phyloP scores from a whole-genome alignment of 2,888 invertebrate genomes.

The Archaeoteleia sp. region DNA sequence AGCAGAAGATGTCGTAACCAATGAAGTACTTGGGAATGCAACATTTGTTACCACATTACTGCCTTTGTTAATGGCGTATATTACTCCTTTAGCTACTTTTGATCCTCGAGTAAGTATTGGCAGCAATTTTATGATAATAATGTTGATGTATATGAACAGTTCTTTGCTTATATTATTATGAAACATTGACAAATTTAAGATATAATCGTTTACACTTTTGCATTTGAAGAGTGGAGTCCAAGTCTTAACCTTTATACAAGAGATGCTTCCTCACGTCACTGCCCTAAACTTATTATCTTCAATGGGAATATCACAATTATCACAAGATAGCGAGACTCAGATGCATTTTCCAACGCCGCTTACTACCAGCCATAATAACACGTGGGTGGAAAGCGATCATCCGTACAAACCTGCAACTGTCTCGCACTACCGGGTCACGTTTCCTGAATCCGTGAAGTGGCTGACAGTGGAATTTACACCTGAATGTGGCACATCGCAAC shows the following conservation, averaged over 20 bases:
- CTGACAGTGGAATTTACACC: conserved; percentile 95
- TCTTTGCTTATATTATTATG: conserved; percentile 1
- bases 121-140: too few relatives aligned
- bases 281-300: conserved; percentile 84
- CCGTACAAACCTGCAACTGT: conserved; percentile 94
- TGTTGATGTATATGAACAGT: not conserved
- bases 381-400: conserved; percentile 96
- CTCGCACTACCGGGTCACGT: conserved; percentile 90
- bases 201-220: too few relatives aligned
- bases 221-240: conserved; percentile 86
- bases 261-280: conserved; percentile 91
- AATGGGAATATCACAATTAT: conserved; percentile 73
- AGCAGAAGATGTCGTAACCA: conserved; percentile 78
- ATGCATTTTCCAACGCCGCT: conserved; percentile 62
- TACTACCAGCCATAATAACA: conserved; percentile 88
- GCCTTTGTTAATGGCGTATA: conserved; percentile 89
- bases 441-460: conserved; percentile 93
- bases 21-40: conserved; percentile 78
- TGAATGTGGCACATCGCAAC: conserved; percentile 92
- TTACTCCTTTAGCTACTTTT: conserved; percentile 86
- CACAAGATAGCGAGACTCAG: conserved; percentile 72
- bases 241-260: conserved; percentile 89
- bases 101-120: conserved; percentile 84
- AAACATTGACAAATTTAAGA: too few relatives aligned
- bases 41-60: conserved; percentile 84